Conservation (phyloP, 2,113 vertebrate species). For the Psittacula cyanocephala region DNA sequence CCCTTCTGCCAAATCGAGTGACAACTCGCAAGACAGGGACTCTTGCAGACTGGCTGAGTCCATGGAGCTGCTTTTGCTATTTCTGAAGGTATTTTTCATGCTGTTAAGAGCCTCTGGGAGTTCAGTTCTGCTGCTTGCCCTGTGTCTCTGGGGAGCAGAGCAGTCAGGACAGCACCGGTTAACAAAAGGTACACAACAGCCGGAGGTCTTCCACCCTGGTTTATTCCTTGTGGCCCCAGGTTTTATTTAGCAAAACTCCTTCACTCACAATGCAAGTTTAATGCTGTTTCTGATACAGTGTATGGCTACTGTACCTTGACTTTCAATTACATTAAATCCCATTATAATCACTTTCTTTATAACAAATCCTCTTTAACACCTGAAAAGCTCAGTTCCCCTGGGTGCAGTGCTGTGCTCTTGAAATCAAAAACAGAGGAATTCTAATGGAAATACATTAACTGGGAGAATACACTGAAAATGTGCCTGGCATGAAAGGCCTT, state of each 20-base stretch:
- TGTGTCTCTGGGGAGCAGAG: background rate
- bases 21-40: background rate
- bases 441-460: slow-evolving; percentile 66
- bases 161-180: background rate
- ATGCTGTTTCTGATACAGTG: slow-evolving; percentile 64
- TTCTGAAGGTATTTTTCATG: background rate
- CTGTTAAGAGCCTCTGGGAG: background rate
- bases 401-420: slow-evolving; percentile 68
- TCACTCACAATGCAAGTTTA: slow-evolving; percentile 66
- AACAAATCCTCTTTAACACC: slow-evolving; percentile 84
- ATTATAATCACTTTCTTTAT: slow-evolving; percentile 80
- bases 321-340: slow-evolving; percentile 81
- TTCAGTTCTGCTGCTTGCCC: background rate
- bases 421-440: slow-evolving; percentile 73
- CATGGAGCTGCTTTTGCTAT: background rate
- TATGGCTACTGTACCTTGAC: slow-evolving; percentile 78
- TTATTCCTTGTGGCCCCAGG: slow-evolving; percentile 9
- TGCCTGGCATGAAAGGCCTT: slow-evolving; percentile 58
- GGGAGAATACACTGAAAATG: slow-evolving; percentile 61
- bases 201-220: background rate
- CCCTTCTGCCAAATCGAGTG: background rate
- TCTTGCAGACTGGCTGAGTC: accelerated
- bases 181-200: background rate
- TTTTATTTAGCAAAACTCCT: slow-evolving; percentile 72
- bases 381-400: slow-evolving; percentile 76